Conservation (phyloP, 2,888 invertebrate species). For the Leptinotarsa peninsularis region DNA sequence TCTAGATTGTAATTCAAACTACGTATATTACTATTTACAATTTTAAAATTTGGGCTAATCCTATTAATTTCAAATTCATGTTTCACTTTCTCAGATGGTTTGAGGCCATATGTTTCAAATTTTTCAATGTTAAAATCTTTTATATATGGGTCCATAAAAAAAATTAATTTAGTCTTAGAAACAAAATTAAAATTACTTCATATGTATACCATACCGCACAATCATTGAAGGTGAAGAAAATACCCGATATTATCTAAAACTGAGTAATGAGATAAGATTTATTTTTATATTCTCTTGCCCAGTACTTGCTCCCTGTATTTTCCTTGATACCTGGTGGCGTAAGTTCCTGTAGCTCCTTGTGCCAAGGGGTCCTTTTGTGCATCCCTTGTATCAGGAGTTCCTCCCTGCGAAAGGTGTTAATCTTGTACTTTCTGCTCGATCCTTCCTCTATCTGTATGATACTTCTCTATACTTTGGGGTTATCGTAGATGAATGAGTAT, state of each 20-base stretch:
- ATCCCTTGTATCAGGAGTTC: neutral
- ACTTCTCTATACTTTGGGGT: too few relatives aligned
- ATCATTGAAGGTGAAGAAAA: neutral
- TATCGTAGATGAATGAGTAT: too few relatives aligned
- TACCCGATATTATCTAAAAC: neutral
- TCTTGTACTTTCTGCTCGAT: too few relatives aligned
- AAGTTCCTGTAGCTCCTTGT: neutral
- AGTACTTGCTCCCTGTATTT: neutral
- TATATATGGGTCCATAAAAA: constrained; percentile 4
- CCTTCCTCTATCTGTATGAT: too few relatives aligned
- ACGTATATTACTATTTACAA: constrained; percentile 11
- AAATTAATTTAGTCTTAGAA: neutral
- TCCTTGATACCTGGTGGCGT: neutral
- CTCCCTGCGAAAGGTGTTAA: too few relatives aligned
- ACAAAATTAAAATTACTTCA: neutral
- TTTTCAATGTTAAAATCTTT: constrained; percentile 4
- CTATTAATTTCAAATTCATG: neutral
- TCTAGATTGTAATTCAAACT: constrained; percentile 16
- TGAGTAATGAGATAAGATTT: neutral
- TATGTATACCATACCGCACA: constrained; percentile 1
- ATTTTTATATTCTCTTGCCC: too few relatives aligned
- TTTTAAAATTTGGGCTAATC: constrained; percentile 8
- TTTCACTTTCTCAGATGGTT: constrained; percentile 4
- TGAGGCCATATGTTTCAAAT: neutral
- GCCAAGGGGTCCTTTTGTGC: neutral